Evolutionary conservation across 2,113 vertebrate species (phyloP), one percentile per base, ranked within the genome.

Genomic region (Laterallus jamaicensis): DNA sequence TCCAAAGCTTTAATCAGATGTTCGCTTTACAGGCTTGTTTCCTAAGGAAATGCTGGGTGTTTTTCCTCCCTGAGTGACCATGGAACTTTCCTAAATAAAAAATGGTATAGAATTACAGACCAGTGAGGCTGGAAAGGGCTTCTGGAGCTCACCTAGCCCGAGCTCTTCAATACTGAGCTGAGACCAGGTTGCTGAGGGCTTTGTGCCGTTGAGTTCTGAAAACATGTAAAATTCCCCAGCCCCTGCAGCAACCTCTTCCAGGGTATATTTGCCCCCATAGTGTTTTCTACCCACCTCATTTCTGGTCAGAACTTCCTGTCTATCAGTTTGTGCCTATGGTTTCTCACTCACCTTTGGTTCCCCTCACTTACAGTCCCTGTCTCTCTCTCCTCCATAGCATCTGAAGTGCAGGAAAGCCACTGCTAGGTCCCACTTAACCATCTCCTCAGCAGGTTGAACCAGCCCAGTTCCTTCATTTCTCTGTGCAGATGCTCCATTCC

Each of bases 401-500:
- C 10, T 37, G 24, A n/a, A 37, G 26, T 54, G 1, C 29, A 39
- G 29, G 68, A 49, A 35, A 31, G 44, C 6, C 32, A 10, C 54
- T 52, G 24, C 35, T 60, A 56, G 40, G 14, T 60, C 44, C 19
- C 4, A 2, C 31, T 25, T 24, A 79, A 54, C 35, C 32, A 9
- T 12, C 24, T 44, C 62, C 82, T 54, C 0, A 0, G 5, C 20
- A 18, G 37, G 1, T 54, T 40, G 19, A 83, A 39, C 22, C 16
- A 67, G n/a, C n/a, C 47, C n/a, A 37, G 11, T 59, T 85, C 52
- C 40, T 58, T 75, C 15, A 3, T 40, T 54, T 82, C 37, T 78
- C 20, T 9, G 2, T 0, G 0, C 0, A 39, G 20, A 32, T n/a
- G 15, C 35, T 69, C 26, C 47, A 16, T 32, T 71, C 50, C 16